Conservation (phyloP, 2,888 invertebrate species). For the Himalopsyche tibetana region DNA sequence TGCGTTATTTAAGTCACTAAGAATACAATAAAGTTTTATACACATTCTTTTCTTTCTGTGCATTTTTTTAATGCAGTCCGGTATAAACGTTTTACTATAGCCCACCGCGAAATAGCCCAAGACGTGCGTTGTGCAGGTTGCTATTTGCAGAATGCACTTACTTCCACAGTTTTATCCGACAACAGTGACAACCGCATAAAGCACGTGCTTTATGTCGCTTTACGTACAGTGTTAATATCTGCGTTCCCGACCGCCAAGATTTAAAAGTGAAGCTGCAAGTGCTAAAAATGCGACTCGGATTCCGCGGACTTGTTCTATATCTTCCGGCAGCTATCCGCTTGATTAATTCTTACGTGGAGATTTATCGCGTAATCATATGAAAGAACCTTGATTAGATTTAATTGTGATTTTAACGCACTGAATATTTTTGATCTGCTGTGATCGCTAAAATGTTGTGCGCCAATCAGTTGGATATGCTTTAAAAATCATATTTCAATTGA, state of each 20-base stretch:
- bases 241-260: not conserved
- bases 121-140: not conserved
- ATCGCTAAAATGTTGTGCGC: no score
- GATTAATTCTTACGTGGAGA: not conserved
- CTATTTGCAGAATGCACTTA: constrained; percentile 10
- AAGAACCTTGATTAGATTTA: no score
- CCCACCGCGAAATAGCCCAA: not conserved
- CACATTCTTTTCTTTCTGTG: no score
- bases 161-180: not conserved
- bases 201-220: constrained; percentile 5
- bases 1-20: no score
- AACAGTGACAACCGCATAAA: constrained; percentile 1
- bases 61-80: no score
- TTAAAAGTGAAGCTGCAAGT: not conserved
- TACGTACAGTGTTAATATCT: not conserved
- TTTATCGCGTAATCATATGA: not conserved
- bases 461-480: no score
- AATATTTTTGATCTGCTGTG: no score
- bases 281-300: not conserved
- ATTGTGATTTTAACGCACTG: no score
- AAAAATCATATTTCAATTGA: no score
- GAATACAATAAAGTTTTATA: no score
- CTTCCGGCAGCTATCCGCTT: not conserved
- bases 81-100: no score
- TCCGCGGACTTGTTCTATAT: no score